These are phyloP conservation scores for Scortum barcoo DNA, from an alignment of 2,113 vertebrate species.

Conservation along the genomic window DNA sequence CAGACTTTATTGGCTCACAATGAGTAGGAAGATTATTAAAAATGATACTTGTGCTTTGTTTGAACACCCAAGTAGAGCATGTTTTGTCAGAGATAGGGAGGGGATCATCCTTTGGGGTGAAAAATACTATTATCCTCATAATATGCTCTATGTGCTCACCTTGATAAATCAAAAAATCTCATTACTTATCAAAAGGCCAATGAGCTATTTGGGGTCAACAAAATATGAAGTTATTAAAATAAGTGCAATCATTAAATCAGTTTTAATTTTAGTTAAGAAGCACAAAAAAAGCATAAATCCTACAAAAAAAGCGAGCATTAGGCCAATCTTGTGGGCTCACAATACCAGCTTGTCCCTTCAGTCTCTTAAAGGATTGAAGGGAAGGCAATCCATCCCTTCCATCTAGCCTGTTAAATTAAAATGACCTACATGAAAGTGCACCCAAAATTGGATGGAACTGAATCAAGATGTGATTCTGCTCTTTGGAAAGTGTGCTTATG, in stretches of 20 bases:
- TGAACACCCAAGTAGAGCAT: not conserved
- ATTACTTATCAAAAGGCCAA: not conserved
- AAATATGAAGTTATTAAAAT: constrained; percentile 18
- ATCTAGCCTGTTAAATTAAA: constrained; percentile 4
- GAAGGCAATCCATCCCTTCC: too few species aligned
- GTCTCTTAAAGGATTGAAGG: too few species aligned
- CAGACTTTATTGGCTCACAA: constrained; percentile 14
- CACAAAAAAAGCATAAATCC: not conserved
- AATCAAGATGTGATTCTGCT: constrained; percentile 7
- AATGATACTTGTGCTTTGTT: constrained; percentile 21
- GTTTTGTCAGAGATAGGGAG: constrained; percentile 6
- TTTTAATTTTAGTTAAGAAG: not conserved
- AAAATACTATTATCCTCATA: not conserved
- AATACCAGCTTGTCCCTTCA: not conserved
- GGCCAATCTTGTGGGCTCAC: not conserved
- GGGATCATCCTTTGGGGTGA: constrained; percentile 4
- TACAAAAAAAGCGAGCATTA: not conserved
- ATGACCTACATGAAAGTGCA: constrained; percentile 3
- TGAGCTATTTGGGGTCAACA: not conserved
- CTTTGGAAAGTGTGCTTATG: constrained; percentile 13
- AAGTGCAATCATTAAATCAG: constrained; percentile 3
- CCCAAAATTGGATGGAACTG: not conserved
- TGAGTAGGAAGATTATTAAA: constrained; percentile 13
- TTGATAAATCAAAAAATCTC: constrained; percentile 11
- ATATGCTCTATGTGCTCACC: constrained; percentile 4